Conservation (phyloP, 2,888 invertebrate species). For the Drosophila pseudotakahashii region DNA sequence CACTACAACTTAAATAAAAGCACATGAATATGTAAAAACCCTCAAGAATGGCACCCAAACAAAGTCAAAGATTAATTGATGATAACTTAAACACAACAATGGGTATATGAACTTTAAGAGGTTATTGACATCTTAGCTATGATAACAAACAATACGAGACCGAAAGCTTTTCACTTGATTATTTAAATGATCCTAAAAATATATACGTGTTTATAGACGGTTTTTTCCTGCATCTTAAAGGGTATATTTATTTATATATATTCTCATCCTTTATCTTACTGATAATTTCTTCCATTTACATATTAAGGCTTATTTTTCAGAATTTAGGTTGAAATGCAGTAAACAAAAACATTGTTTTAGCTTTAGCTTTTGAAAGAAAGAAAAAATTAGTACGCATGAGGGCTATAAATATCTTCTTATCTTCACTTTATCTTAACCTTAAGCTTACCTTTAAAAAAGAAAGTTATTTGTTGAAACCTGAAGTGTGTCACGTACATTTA, state of each 20-base stretch:
- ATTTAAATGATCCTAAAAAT: not conserved
- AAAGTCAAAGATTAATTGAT: not conserved
- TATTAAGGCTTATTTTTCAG: not conserved
- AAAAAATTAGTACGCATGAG: not conserved
- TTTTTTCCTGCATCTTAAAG: not conserved
- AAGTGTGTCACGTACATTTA: constrained; percentile 1
- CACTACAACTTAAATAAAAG: too few species aligned
- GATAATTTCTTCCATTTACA: too few species aligned
- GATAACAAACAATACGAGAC: not conserved
- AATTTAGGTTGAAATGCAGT: not conserved
- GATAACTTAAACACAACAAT: not conserved
- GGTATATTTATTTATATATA: not conserved
- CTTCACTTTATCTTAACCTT: not conserved
- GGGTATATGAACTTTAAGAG: not conserved
- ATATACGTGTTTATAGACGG: too few species aligned
- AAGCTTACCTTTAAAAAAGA: not conserved
- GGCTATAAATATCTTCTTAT: not conserved
- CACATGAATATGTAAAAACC: too few species aligned
- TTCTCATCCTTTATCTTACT: too few species aligned
- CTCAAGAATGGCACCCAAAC: not conserved
- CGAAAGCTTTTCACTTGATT: not conserved
- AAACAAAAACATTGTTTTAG: not conserved
- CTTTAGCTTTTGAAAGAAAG: not conserved
- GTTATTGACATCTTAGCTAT: constrained; percentile 1
- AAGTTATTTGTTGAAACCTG: not conserved